Evolutionary conservation across 1,140 invertebrate species (phyloP).

Genomic region (Ectropis grisescens): DNA sequence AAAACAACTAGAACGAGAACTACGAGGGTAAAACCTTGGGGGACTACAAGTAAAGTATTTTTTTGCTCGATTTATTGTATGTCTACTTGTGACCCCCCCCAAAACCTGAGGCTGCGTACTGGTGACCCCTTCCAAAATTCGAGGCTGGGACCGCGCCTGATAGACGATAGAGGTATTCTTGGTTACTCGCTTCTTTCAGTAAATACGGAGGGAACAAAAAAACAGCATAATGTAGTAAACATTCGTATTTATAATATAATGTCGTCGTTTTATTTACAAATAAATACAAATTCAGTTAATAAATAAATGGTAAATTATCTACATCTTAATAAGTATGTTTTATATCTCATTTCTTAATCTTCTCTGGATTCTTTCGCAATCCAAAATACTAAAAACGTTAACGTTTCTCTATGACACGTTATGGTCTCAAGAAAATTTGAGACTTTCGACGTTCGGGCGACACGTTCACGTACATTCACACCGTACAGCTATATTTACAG

Average conservation of each 20-base stretch:
- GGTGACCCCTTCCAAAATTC: no score
- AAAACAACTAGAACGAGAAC: no score
- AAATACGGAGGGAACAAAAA: no score
- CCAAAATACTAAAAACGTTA: slow-evolving; percentile 69
- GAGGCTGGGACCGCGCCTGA: no score
- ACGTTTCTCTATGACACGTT: slow-evolving; percentile 68
- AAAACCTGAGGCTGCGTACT: no score
- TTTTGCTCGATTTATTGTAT: no score
- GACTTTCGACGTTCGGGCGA: slow-evolving; percentile 65
- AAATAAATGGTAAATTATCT: slow-evolving; percentile 71
- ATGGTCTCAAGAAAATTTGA: slow-evolving; percentile 68
- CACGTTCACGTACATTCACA: slow-evolving; percentile 69
- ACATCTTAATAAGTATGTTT: slow-evolving; percentile 69
- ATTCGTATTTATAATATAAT: slow-evolving; percentile 71
- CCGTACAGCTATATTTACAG: slow-evolving; percentile 62
- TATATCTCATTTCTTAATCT: slow-evolving; percentile 69
- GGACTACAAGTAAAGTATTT: no score
- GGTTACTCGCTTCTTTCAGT: no score
- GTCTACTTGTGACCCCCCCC: no score
- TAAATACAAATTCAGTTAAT: slow-evolving; percentile 71
- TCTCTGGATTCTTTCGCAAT: slow-evolving; percentile 59
- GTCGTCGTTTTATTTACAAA: slow-evolving; percentile 69
- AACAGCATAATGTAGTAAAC: slow-evolving; percentile 66
- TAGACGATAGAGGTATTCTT: no score
- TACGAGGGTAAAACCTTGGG: no score